Percentiles rank a stretch among this genome's conserved stretches.
phyloP scores from a whole-genome alignment of 1,140 invertebrate genomes.

The Drosophila pallidifrons region DNA sequence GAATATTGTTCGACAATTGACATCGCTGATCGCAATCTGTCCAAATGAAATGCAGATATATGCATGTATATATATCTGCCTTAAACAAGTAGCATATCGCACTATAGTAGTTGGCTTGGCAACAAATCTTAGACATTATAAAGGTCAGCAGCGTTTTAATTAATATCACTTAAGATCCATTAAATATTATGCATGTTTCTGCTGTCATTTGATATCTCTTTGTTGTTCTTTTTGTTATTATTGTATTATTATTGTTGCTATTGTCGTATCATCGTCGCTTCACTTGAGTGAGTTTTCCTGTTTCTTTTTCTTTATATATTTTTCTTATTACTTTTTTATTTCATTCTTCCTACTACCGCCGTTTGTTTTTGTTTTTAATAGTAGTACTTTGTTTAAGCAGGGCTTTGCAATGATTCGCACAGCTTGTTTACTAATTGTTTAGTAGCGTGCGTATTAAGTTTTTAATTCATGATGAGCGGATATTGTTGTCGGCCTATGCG shows the following conservation, averaged over 20 bases:
- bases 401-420: slow-evolving; percentile 39
- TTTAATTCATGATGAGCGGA: slow-evolving; percentile 7
- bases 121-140: slow-evolving; percentile 42
- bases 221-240: slow-evolving; percentile 24
- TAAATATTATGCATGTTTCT: slow-evolving; percentile 64
- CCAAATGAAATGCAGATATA: slow-evolving; percentile 7
- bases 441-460: slow-evolving; percentile 28
- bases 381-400: slow-evolving; percentile 17
- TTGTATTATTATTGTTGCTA: slow-evolving; percentile 16
- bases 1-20: too few relatives aligned
- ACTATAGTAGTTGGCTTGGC: slow-evolving; percentile 26
- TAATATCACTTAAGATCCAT: slow-evolving; percentile 71
- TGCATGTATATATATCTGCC: slow-evolving; percentile 9
- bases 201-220: slow-evolving; percentile 43
- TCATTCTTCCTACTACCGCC: background rate
- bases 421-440: slow-evolving; percentile 39
- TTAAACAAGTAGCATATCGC: slow-evolving; percentile 6
- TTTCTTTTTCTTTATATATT: slow-evolving; percentile 11
- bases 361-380: slow-evolving; percentile 5
- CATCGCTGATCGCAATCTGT: background rate
- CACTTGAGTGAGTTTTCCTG: slow-evolving; percentile 47
- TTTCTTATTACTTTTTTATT: slow-evolving; percentile 10
- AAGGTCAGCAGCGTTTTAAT: slow-evolving; percentile 66
- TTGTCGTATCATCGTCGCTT: slow-evolving; percentile 12
- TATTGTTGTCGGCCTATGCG: slow-evolving; percentile 30